Conservation (phyloP, 1,140 invertebrate species). For the Leptinotarsa lineolata region DNA sequence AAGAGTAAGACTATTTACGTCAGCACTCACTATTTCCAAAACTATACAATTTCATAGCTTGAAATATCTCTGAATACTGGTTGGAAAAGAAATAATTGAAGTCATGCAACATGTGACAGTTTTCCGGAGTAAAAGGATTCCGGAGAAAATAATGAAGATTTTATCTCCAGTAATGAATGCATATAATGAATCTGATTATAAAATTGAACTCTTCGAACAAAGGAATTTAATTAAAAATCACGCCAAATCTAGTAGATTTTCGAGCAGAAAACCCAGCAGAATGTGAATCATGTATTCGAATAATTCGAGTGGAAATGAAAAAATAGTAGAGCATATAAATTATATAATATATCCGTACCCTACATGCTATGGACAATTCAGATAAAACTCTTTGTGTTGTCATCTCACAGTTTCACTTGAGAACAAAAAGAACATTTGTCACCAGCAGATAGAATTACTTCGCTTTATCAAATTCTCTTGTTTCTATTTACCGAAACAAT, state of each 20-base stretch:
- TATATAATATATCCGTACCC: neutral
- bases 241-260: neutral
- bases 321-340: neutral
- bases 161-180: neutral
- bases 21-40: too few species aligned
- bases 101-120: neutral
- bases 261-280: neutral
- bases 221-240: neutral
- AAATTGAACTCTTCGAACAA: slow-evolving; percentile 6
- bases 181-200: neutral
- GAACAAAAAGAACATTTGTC: slow-evolving; percentile 8
- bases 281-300: neutral
- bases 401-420: neutral
- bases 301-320: neutral
- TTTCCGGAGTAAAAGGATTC: neutral
- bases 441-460: neutral
- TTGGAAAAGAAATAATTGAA: neutral
- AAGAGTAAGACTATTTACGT: too few species aligned
- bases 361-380: neutral
- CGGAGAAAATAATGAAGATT: neutral
- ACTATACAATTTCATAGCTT: too few species aligned
- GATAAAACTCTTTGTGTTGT: slow-evolving; percentile 8
- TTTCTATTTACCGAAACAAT: slow-evolving; percentile 6
- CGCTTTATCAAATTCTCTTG: slow-evolving; percentile 8
- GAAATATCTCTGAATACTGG: too few species aligned